A percentile compares a stretch with the other conserved stretches of the same genome.
Evolutionary conservation across 2,888 invertebrate genomes (phyloP).

Genomic region (Acanthosoma haemorrhoidale): DNA sequence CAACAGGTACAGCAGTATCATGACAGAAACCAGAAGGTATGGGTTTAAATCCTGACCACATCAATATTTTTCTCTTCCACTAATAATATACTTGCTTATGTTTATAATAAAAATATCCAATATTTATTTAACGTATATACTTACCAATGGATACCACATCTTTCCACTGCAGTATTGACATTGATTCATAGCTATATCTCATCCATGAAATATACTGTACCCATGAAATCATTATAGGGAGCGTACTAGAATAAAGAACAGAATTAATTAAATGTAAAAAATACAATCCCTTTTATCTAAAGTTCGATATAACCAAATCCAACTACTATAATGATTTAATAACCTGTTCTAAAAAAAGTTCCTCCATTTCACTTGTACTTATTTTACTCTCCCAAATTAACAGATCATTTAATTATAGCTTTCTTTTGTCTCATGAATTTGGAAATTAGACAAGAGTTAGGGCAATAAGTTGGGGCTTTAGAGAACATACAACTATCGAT

Average conservation of each 20-base stretch:
- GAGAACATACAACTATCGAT: too few relatives aligned
- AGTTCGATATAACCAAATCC: too few relatives aligned
- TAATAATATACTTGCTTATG: neutral
- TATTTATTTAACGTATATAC: conserved; percentile 42
- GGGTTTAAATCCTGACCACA: neutral
- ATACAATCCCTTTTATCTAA: too few relatives aligned
- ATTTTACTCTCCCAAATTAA: neutral
- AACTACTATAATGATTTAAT: too few relatives aligned
- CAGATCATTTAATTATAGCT: too few relatives aligned
- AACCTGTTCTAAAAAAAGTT: too few relatives aligned
- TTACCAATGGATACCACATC: conserved; percentile 68
- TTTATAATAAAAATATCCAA: conserved; percentile 20
- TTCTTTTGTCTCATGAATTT: too few relatives aligned
- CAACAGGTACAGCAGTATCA: too few relatives aligned
- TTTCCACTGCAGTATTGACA: conserved; percentile 76
- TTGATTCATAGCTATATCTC: conserved; percentile 78
- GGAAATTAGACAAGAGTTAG: too few relatives aligned
- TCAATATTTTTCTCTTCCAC: neutral
- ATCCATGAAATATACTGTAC: conserved; percentile 77
- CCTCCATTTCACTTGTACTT: neutral
- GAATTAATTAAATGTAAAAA: neutral
- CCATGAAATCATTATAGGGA: conserved; percentile 68
- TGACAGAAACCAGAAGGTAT: neutral
- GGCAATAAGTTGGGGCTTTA: too few relatives aligned
- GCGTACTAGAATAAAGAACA: conserved; percentile 44